Percentiles rank a stretch among this genome's conserved stretches.
Conservation (phyloP, 2,797 vertebrate genomes). For the Philypnodon macrostomus region DNA sequence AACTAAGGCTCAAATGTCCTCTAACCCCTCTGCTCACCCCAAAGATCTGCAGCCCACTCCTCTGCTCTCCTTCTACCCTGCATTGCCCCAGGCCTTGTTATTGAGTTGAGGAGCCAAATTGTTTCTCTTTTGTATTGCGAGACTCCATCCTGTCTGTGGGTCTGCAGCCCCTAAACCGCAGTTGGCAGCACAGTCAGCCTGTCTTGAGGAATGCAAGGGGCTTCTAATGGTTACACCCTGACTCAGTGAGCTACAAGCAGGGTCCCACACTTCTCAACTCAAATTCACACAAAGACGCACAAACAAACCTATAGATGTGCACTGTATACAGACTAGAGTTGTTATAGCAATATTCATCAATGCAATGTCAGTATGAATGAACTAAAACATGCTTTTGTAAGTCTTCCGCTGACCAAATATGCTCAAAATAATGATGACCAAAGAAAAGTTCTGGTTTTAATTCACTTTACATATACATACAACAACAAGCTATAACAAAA, state of each 20-base stretch:
- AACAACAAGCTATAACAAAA: no score
- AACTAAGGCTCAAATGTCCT: constrained; percentile 73
- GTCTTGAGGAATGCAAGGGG: constrained; percentile 75
- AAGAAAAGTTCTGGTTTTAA: no score
- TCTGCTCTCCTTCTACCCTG: constrained; percentile 49
- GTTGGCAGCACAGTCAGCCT: constrained; percentile 76
- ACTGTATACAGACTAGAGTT: constrained; percentile 21
- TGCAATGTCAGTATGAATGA: no score
- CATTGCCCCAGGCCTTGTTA: constrained; percentile 71
- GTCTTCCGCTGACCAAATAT: no score
- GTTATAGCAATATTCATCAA: constrained; percentile 12
- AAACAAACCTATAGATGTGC: constrained; percentile 60
- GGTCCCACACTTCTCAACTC: constrained; percentile 54
- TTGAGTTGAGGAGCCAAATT: constrained; percentile 79
- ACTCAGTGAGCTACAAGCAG: constrained; percentile 56
- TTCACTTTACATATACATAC: no score
- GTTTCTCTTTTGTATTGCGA: constrained; percentile 81
- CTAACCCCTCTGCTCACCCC: constrained; percentile 67
- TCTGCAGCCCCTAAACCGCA: constrained; percentile 82
- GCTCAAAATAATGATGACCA: no score
- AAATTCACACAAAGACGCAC: constrained; percentile 23
- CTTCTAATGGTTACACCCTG: constrained; percentile 77
- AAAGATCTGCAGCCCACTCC: constrained; percentile 51
- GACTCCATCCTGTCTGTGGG: constrained; percentile 85
- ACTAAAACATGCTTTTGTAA: no score